Evolutionary conservation across 2,797 vertebrate species (phyloP).

Genomic region (Sandelia bainsii): DNA sequence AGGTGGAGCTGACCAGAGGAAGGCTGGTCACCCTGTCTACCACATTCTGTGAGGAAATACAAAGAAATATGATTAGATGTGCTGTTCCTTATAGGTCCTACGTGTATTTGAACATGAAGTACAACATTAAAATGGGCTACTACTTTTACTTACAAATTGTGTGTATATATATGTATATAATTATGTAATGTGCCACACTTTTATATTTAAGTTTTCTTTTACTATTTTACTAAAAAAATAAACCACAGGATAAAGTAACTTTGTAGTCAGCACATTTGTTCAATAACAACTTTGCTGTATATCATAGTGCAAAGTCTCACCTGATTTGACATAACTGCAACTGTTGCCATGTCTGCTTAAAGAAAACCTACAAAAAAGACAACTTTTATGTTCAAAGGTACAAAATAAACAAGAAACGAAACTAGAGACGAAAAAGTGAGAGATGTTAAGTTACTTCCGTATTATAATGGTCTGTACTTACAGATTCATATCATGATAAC

Average conservation of each 20-base stretch:
- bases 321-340: conserved; percentile 65
- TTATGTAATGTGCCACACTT: not conserved
- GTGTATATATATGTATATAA: too few species aligned
- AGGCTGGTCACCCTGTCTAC: conserved; percentile 88
- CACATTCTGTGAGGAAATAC: conserved; percentile 84
- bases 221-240: not conserved
- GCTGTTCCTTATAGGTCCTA: too few species aligned
- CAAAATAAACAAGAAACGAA: not conserved
- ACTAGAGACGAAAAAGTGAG: not conserved
- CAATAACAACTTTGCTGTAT: not conserved
- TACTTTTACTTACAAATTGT: too few species aligned
- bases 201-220: not conserved
- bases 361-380: conserved; percentile 10
- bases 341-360: conserved; percentile 68
- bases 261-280: too few species aligned
- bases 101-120: too few species aligned
- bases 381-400: not conserved
- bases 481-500: not conserved
- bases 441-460: conserved; percentile 5
- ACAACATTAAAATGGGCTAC: too few species aligned
- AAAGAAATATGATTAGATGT: not conserved
- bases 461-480: not conserved
- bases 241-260: too few species aligned
- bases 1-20: conserved; percentile 92
- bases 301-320: conserved; percentile 37